phyloP scores from a whole-genome alignment of 1,140 invertebrate species.

The Philotrypesis tridentata region DNA sequence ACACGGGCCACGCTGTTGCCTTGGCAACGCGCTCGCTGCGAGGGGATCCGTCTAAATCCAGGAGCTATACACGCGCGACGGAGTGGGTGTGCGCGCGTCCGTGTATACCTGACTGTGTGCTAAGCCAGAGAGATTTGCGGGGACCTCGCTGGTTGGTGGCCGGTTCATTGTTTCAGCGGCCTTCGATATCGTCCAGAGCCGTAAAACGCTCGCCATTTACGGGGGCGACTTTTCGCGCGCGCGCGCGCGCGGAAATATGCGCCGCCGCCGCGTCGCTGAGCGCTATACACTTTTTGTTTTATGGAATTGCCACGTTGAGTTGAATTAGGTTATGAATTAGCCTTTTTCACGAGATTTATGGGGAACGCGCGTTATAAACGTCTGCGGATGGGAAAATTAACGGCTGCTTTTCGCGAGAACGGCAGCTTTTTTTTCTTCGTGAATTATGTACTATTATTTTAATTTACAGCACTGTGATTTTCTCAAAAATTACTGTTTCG shows the following conservation, averaged over 20 bases:
- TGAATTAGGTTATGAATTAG: conserved; percentile 40
- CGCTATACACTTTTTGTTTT: conserved; percentile 5
- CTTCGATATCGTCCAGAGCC: conserved; percentile 54
- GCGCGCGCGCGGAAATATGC: conserved; percentile 1
- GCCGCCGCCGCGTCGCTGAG: neutral
- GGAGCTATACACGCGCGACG: conserved; percentile 35
- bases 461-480: too few species aligned
- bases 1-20: conserved; percentile 59
- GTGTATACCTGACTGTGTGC: conserved; percentile 58
- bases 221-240: neutral
- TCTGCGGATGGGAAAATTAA: neutral
- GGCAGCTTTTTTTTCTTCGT: neutral
- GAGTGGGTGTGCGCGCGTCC: conserved; percentile 64
- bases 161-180: conserved; percentile 71
- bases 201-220: conserved; percentile 54
- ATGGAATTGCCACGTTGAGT: conserved; percentile 26
- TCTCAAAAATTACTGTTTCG: too few species aligned
- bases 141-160: conserved; percentile 67
- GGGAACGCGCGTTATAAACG: neutral
- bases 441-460: neutral
- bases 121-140: conserved; percentile 70
- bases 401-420: neutral
- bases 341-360: neutral
- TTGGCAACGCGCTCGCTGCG: conserved; percentile 61
- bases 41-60: conserved; percentile 66